Percentiles rank a stretch among this genome's conserved stretches.
These are phyloP conservation scores for Melanargia galathea DNA, from an alignment of 2,888 invertebrate species.

Conservation along the genomic window DNA sequence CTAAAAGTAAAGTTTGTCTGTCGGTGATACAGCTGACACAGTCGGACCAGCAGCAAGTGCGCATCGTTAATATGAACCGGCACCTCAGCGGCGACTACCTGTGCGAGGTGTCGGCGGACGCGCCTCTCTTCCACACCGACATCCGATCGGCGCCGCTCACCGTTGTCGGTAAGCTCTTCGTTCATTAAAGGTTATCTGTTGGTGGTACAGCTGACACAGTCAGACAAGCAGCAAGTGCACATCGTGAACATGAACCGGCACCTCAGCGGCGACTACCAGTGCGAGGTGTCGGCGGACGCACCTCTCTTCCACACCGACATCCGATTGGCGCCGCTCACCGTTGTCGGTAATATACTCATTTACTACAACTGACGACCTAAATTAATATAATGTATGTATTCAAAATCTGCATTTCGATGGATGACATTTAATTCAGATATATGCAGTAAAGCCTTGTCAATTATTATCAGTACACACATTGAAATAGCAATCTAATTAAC, in stretches of 20 bases:
- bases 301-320: constrained; percentile 87
- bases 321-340: constrained; percentile 83
- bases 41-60: constrained; percentile 87
- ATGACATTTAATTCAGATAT: too few species aligned
- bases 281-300: constrained; percentile 88
- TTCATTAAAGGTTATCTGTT: neutral
- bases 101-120: constrained; percentile 89
- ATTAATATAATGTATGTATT: too few species aligned
- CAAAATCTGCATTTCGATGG: too few species aligned
- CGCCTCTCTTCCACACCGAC: constrained; percentile 86
- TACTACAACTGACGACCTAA: too few species aligned
- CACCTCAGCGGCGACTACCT: constrained; percentile 86
- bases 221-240: constrained; percentile 86
- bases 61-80: constrained; percentile 85
- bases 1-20: too few species aligned
- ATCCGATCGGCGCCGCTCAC: constrained; percentile 84
- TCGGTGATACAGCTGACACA: constrained; percentile 78
- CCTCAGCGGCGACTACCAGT: constrained; percentile 86
- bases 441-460: too few species aligned
- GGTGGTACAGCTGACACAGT: constrained; percentile 81
- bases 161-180: constrained; percentile 87
- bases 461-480: too few species aligned
- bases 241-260: constrained; percentile 85
- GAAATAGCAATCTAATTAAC: too few species aligned
- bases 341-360: constrained; percentile 82